Base-by-base conservation (phyloP, 92 coral and sea anemone genomes). In the Epizoanthus ramosus region DNA sequence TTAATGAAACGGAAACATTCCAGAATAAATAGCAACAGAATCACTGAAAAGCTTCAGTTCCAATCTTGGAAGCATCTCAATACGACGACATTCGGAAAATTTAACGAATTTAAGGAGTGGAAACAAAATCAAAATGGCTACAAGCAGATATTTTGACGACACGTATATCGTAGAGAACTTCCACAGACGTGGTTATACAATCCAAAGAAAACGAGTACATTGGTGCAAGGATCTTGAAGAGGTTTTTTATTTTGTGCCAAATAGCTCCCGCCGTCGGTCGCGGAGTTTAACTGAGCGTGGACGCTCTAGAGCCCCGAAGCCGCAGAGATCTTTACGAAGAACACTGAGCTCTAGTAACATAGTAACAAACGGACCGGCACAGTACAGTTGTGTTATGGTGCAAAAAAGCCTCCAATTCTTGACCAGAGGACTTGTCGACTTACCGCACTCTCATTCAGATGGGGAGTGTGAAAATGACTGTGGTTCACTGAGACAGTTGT, bases 191-290 rank as follows among this genome's bases (percentile, higher is more conserved):
- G 71, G 71, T 5, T 22, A 60, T 8, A 3, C 52, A 3, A 22
- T 77, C 13, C 69, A 85, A 70, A 80, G 67, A 23, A 89, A 89
- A 57, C 85, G 92, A 22, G 92, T 89, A 2, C 92, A 89, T 72
- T 89, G 92, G 92, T 89, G 89, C 0, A 79, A 85, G 9, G 92
- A 89, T 67, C 75, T 89, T 5, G 92, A 85, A 63, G 89, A 89
- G 79, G 69, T 89, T 0, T 65, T 85, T 28, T 89, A 89, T 24
- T 89, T 89, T 75, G 87, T 89, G 12, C 92, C 92, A 6, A 84
- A 56, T 80, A 63, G 50, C 63, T 19, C 74, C 14, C 71, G 79
- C 3, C 83, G 22, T 50, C 87, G 33, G 13, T 88, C 65, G 72
- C 86, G 60, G 52, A 87, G 79, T 68, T 88, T 58, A 13, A 60